Evolutionary conservation across 2,888 invertebrate genomes (phyloP).

Genomic region (Lypha dubia): DNA sequence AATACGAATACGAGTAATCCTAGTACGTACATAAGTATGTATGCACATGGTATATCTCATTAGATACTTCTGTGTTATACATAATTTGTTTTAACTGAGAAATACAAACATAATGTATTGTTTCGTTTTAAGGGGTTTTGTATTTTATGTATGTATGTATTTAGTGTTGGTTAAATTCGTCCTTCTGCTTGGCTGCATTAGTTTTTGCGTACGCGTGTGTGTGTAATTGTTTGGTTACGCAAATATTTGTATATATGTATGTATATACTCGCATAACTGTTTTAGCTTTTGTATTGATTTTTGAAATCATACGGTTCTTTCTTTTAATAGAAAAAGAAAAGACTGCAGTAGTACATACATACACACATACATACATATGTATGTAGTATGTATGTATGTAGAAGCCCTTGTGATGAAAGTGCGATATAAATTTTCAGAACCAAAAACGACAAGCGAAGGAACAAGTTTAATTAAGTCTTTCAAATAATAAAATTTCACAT

Average conservation of each 20-base stretch:
- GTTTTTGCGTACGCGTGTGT: too few species aligned
- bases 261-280: too few species aligned
- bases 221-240: neutral
- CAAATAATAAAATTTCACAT: slow-evolving; percentile 64
- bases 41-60: neutral
- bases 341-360: too few species aligned
- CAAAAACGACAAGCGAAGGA: slow-evolving; percentile 1
- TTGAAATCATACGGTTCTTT: slow-evolving; percentile 13
- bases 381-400: neutral
- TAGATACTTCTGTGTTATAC: neutral
- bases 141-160: neutral
- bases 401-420: slow-evolving; percentile 35
- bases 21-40: too few species aligned
- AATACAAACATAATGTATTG: neutral
- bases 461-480: slow-evolving; percentile 64
- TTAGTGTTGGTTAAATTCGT: neutral
- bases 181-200: neutral
- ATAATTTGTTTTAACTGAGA: neutral
- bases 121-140: neutral
- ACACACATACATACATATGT: neutral
- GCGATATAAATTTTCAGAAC: slow-evolving; percentile 4
- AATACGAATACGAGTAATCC: too few species aligned
- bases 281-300: slow-evolving; percentile 35
- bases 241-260: too few species aligned
- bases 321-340: neutral